A percentile compares a stretch with the other conserved stretches of the same genome.
phyloP scores from a whole-genome alignment of 2,797 vertebrate genomes.

The Pseudochaenichthys georgianus region DNA sequence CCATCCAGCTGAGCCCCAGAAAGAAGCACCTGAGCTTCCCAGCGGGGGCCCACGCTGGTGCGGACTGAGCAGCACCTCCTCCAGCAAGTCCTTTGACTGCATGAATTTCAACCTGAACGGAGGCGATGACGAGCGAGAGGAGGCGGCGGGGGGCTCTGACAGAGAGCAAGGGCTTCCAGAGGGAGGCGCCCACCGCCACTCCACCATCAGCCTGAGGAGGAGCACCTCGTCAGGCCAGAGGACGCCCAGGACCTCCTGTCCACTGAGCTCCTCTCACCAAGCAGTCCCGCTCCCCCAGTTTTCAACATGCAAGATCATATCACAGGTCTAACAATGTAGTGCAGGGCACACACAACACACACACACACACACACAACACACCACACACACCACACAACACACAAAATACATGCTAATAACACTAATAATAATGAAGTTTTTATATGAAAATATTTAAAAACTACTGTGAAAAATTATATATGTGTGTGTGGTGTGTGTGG shows the following conservation, averaged over 20 bases:
- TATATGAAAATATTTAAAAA: too few relatives aligned
- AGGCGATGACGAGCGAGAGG: constrained; percentile 52
- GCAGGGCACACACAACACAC: constrained; percentile 32
- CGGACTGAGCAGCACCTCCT: constrained; percentile 96
- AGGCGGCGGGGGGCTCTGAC: constrained; percentile 51
- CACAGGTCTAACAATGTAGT: constrained; percentile 90
- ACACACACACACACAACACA: too few relatives aligned
- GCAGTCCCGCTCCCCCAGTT: constrained; percentile 98
- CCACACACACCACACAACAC: constrained; percentile 38
- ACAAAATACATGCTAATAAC: constrained; percentile 22
- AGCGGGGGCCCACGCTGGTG: constrained; percentile 85
- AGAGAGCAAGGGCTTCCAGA: constrained; percentile 69
- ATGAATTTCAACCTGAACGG: constrained; percentile 89
- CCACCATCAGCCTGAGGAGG: constrained; percentile 95
- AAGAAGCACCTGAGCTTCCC: constrained; percentile 96
- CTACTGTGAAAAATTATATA: too few relatives aligned
- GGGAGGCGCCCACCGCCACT: constrained; percentile 90
- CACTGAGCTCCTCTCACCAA: constrained; percentile 92
- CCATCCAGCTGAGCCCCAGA: constrained; percentile 91
- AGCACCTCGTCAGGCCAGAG: constrained; percentile 90
- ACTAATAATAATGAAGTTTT: constrained; percentile 42
- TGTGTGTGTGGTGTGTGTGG: constrained; percentile 38
- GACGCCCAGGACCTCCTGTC: constrained; percentile 92
- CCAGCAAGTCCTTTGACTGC: constrained; percentile 97
- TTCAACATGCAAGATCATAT: constrained; percentile 99